Base-by-base conservation (phyloP, 2,888 invertebrate genomes). In the Candidula unifasciata region DNA sequence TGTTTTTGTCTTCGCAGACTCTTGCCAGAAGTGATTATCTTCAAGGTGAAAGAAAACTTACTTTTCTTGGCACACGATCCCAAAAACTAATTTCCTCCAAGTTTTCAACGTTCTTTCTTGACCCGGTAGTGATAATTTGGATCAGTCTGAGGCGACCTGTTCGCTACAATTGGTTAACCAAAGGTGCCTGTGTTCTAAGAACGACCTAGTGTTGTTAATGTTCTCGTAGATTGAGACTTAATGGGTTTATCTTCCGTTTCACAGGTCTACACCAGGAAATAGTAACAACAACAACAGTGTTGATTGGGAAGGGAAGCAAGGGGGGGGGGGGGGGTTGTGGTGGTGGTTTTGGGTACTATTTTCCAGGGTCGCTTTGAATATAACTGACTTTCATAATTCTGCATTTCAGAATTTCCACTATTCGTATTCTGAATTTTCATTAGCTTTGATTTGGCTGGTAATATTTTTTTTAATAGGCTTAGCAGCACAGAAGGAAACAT, bases 101-200 rank as follows among this genome's bases (percentile, higher is more conserved):
- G n/a, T 6, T 68, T 30, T 18, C 30, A 18, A 30, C 68, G 24
- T 33, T 69, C 10, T 35, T 69, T 35, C 69, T 3, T 69, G 69
- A 69, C 69, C 33, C 69, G 69, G 69, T 35, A 18, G 35, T 69
- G 69, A 33, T 69, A 69, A 69, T 33, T 69, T 27, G 21, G 69
- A 35, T 69, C 69, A 21, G 69, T 69, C 69, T 69, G 3, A n/a
- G 68, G 69, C 69, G 69, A 6, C 69, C 18, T 18, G 35, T 21
- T 33, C n/a, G 60, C 30, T 66, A 5, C 35, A 69, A 0, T 69
- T 6, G 35, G 10, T 35, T 16, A 33, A 33, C 69, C 33, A 3
- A 1, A 35, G 35, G 18, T 27, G 35, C 66, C 27, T 66, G 66
- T 66, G 27, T 66, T 66, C 66, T 8, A 66, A n/a, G n/a, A n/a